phyloP scores from a whole-genome alignment of 2,797 vertebrate species.

The Balearica regulorum region DNA sequence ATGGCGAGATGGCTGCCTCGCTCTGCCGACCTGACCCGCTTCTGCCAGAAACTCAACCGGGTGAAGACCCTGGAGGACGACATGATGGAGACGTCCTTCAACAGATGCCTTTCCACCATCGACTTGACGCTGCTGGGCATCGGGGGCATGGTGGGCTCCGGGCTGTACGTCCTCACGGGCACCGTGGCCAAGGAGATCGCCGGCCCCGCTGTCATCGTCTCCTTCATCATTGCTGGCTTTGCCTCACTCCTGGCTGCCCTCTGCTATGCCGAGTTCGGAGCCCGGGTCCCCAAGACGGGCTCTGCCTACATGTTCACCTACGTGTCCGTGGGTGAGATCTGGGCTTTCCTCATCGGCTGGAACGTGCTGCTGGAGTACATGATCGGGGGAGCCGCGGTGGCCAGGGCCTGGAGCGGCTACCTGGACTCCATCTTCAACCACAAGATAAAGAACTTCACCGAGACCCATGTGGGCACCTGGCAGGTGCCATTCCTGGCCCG shows the following conservation, averaged over 20 bases:
- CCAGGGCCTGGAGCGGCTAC: conserved; percentile 95
- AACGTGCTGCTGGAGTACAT: conserved; percentile 95
- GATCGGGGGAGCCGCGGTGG: conserved; percentile 91
- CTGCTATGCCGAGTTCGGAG: conserved; percentile 95
- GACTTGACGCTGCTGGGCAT: conserved; percentile 92
- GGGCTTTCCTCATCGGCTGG: conserved; percentile 99
- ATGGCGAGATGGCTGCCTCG: conserved; percentile 84
- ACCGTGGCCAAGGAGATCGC: conserved; percentile 91
- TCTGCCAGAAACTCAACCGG: conserved; percentile 91
- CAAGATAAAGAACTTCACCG: conserved; percentile 90
- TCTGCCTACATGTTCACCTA: conserved; percentile 99
- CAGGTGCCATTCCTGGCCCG: conserved; percentile 87
- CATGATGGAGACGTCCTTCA: conserved; percentile 90
- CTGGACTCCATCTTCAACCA: conserved; percentile 94
- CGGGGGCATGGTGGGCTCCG: conserved; percentile 94
- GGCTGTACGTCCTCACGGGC: conserved; percentile 93
- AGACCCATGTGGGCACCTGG: conserved; percentile 87
- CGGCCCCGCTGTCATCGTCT: conserved; percentile 88
- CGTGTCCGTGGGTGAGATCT: conserved; percentile 91
- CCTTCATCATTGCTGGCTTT: conserved; percentile 87
- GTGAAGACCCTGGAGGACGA: conserved; percentile 91
- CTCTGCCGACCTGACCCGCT: conserved; percentile 77
- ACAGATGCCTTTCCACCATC: conserved; percentile 89
- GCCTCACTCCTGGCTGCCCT: conserved; percentile 93
- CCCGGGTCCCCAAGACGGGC: conserved; percentile 91